These are phyloP conservation scores for Pyrocephalus nanus DNA, from an alignment of 2,797 vertebrate species.

Conservation along the genomic window DNA sequence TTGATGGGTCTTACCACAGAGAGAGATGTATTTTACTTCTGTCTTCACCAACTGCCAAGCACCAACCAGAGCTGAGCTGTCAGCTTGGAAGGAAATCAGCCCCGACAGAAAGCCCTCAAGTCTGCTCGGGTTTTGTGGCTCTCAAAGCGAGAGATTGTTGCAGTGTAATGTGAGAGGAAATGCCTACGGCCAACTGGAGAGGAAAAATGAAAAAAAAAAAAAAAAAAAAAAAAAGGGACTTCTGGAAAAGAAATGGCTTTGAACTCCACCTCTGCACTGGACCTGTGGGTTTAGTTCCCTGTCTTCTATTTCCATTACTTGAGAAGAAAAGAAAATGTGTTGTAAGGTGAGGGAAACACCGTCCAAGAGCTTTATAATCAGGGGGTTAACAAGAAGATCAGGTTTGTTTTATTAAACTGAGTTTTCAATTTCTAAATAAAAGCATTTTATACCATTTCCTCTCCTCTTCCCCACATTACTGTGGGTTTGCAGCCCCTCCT, in stretches of 20 bases:
- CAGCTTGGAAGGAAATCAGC: slow-evolving; percentile 27
- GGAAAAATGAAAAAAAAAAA: background rate
- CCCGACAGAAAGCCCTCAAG: background rate
- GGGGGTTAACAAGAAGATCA: background rate
- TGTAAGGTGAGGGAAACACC: background rate
- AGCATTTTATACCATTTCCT: background rate
- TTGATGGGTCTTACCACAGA: background rate
- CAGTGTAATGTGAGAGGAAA: slow-evolving; percentile 23
- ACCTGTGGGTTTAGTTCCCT: background rate
- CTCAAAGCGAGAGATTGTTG: background rate
- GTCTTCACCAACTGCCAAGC: background rate
- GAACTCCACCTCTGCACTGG: background rate
- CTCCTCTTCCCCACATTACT: background rate
- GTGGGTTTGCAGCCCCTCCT: background rate
- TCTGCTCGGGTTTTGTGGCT: background rate
- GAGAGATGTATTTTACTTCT: background rate
- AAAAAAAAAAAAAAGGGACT: background rate
- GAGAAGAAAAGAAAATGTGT: background rate
- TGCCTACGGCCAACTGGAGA: background rate
- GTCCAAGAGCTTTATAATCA: background rate
- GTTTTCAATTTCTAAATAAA: background rate
- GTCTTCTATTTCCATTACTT: background rate
- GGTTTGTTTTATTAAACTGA: background rate
- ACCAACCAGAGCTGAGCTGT: slow-evolving; percentile 9
- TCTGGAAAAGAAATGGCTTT: background rate